Evolutionary conservation across 1,140 invertebrate genomes (phyloP).

Genomic region (Vanessa atalanta): DNA sequence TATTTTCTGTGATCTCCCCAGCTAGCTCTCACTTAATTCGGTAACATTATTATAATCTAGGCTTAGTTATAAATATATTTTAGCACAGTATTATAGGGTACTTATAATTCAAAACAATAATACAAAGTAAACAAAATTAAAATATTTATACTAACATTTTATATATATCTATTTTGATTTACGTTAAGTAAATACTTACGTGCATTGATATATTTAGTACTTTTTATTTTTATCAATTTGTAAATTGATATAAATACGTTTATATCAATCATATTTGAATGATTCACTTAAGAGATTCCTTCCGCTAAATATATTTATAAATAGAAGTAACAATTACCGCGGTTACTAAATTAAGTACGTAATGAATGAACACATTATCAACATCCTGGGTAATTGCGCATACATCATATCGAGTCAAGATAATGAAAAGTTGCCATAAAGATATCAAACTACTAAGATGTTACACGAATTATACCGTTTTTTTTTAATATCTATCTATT

Average conservation of each 20-base stretch:
- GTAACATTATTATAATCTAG: too few relatives aligned
- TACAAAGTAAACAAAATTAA: too few relatives aligned
- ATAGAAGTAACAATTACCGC: constrained; percentile 34
- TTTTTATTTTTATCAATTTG: background rate
- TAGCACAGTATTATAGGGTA: background rate
- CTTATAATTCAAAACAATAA: too few relatives aligned
- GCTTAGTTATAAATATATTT: too few relatives aligned
- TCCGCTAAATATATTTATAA: constrained; percentile 31
- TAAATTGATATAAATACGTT: constrained; percentile 1
- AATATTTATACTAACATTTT: too few relatives aligned
- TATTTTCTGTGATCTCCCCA: too few relatives aligned
- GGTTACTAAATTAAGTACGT: constrained; percentile 35
- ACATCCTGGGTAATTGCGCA: constrained; percentile 38
- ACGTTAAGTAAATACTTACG: too few relatives aligned
- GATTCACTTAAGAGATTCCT: constrained; percentile 34
- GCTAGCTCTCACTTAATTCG: too few relatives aligned
- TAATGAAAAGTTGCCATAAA: constrained; percentile 31
- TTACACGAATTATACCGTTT: background rate
- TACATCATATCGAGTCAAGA: constrained; percentile 33
- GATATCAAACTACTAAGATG: constrained; percentile 13
- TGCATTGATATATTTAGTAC: too few relatives aligned
- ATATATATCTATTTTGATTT: too few relatives aligned
- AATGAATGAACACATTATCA: constrained; percentile 39
- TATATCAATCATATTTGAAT: background rate
- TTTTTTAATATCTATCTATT: too few relatives aligned